These are phyloP conservation scores for Eilema caniola DNA, from an alignment of 2,888 invertebrate genomes.

Conservation along the genomic window DNA sequence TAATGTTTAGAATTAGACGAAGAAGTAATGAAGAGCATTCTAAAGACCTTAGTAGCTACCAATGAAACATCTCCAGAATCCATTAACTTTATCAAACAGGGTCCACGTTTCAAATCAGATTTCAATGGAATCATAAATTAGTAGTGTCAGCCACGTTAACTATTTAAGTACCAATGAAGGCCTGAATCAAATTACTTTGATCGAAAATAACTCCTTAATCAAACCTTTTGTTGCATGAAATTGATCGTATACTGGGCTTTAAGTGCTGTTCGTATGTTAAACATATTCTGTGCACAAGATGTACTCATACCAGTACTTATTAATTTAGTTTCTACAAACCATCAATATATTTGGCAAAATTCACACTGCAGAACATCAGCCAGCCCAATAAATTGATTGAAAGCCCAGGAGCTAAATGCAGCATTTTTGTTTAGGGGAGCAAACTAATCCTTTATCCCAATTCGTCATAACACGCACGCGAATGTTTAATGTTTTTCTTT, in stretches of 20 bases:
- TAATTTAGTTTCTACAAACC: neutral
- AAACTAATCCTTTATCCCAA: slow-evolving; percentile 47
- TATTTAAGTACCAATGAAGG: slow-evolving; percentile 50
- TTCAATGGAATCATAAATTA: slow-evolving; percentile 68
- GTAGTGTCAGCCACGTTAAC: slow-evolving; percentile 57
- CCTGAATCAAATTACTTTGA: slow-evolving; percentile 60
- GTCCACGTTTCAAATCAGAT: slow-evolving; percentile 58
- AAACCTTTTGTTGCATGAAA: slow-evolving; percentile 59
- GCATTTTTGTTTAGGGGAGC: slow-evolving; percentile 32
- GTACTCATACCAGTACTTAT: neutral
- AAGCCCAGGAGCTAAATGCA: slow-evolving; percentile 28
- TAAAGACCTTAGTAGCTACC: slow-evolving; percentile 40
- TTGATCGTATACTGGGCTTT: slow-evolving; percentile 47
- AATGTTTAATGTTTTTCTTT: slow-evolving; percentile 31
- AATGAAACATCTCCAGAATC: slow-evolving; percentile 42
- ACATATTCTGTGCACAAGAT: slow-evolving; percentile 8
- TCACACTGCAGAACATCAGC: neutral
- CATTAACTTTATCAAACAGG: slow-evolving; percentile 51
- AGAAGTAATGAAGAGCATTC: slow-evolving; percentile 31
- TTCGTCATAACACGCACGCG: slow-evolving; percentile 36
- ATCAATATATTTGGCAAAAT: too few relatives aligned
- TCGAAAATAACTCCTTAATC: slow-evolving; percentile 58
- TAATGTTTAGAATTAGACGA: slow-evolving; percentile 28
- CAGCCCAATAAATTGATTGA: neutral
- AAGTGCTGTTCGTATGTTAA: slow-evolving; percentile 23